Evolutionary conservation across 2,797 vertebrate genomes (phyloP), one percentile per base, ranked within the genome.

Genomic region (Coregonus ussuriensis): DNA sequence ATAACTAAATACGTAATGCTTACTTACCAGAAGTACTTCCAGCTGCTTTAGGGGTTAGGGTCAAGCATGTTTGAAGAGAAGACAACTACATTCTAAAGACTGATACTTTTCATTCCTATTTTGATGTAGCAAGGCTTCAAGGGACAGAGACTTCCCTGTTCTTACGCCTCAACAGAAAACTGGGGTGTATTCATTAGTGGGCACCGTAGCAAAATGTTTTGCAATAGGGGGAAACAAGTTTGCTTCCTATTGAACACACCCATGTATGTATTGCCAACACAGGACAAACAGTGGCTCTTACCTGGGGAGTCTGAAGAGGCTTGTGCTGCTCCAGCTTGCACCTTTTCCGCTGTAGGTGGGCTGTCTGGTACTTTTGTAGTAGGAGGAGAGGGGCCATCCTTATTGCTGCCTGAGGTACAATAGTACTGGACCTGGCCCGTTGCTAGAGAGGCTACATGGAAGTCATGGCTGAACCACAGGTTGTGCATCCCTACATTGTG

Each of bases 361-460:
- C 85, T 83, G 25, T 68, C 82, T 0, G 89, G 78, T 25, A 83
- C 62, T 18, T 85, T 87, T 59, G 71, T 47, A 4, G 91, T 85
- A 59, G 91, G 87, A 1, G 72, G 15, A 21, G 91, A 86, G 54
- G 91, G 87, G 1, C 70, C 91, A 84, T 95, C 95, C 89, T 97
- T 97, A 88, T 93, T 91, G 81, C 88, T 89, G 70, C 88, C 89
- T 41, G 95, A 95, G 54, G 93, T 91, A 80, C 95, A 97, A 86
- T 95, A 99, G 89, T 94, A 94, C 77, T 96, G 96, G 41, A 96
- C 89, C 89, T 95, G 95, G 71, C 87, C 91, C 78, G 93, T 82
- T 31, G 93, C 81, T 71, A 93, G 85, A 84, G 95, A 85, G 3
- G 92, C 91, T 62, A 94, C 81, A 29, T 93, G 90, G 80, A 84